Percentiles rank a stretch among this genome's conserved stretches.
Evolutionary conservation across 1,140 invertebrate genomes (phyloP).

Genomic region (Pantala flavescens): DNA sequence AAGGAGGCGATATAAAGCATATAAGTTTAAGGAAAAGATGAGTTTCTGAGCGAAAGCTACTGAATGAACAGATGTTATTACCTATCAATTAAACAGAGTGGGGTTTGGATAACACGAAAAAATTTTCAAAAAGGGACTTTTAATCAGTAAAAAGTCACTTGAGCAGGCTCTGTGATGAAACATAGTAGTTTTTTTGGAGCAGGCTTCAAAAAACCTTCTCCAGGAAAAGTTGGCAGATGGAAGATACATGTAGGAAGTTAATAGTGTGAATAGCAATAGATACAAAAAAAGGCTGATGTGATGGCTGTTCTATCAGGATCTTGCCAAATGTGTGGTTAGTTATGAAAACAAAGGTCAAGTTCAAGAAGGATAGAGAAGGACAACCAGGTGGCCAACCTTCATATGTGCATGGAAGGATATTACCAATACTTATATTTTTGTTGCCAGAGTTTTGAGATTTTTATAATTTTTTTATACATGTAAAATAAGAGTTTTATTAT

Average conservation of each 20-base stretch:
- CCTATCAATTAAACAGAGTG: background rate
- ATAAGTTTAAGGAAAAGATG: background rate
- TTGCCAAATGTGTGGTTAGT: conserved; percentile 5
- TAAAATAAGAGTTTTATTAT: conserved; percentile 11
- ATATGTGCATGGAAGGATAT: conserved; percentile 9
- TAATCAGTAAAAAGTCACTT: background rate
- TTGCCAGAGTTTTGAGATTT: conserved; percentile 9
- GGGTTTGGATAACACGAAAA: background rate
- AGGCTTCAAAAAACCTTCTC: background rate
- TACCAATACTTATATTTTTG: conserved; percentile 10
- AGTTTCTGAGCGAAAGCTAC: background rate
- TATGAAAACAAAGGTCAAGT: background rate
- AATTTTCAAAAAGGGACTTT: conserved; percentile 5
- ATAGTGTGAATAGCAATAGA: conserved; percentile 10
- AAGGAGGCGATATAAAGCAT: background rate
- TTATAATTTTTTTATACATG: conserved; percentile 7
- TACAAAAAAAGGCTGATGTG: conserved; percentile 8
- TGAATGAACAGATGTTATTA: background rate
- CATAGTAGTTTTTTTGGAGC: background rate
- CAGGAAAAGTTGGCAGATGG: background rate
- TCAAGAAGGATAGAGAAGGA: background rate
- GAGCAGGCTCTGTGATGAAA: conserved; percentile 7
- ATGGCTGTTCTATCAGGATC: background rate
- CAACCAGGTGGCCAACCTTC: conserved; percentile 6
- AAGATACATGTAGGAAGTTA: background rate